Evolutionary conservation across 2,113 vertebrate genomes (phyloP).

Genomic region (Aptenodytes patagonicus): DNA sequence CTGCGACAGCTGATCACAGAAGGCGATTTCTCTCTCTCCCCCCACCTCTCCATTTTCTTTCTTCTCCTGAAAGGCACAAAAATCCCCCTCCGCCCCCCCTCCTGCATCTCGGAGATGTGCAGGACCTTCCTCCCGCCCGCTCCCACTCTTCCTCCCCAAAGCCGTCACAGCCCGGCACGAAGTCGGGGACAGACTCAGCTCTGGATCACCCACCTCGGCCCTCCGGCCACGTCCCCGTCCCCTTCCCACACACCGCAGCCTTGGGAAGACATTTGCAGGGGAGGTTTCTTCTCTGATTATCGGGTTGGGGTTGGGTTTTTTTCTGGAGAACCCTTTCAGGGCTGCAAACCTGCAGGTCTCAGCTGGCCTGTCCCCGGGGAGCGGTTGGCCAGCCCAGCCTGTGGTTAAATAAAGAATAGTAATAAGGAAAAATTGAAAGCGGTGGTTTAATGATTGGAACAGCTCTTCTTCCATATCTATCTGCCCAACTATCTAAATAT

Average conservation of each 20-base stretch:
- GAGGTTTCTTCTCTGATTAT: background rate
- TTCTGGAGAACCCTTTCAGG: background rate
- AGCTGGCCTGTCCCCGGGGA: background rate
- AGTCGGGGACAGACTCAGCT: background rate
- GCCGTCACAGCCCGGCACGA: background rate
- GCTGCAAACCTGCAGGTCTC: background rate
- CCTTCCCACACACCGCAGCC: background rate
- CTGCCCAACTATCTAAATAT: background rate
- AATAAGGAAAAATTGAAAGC: background rate
- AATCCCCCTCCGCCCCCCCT: background rate
- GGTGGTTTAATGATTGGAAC: background rate
- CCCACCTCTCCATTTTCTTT: background rate
- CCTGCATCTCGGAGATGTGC: rapidly evolving
- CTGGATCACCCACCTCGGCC: rapidly evolving
- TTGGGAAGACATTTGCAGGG: background rate
- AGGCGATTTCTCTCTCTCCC: background rate
- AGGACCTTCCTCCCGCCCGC: background rate
- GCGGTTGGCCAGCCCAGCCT: background rate
- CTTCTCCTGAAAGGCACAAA: background rate
- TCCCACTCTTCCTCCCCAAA: background rate
- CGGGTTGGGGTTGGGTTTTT: rapidly evolving
- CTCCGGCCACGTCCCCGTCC: rapidly evolving
- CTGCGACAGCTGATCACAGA: background rate
- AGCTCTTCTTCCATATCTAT: background rate
- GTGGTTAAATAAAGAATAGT: background rate